These are phyloP conservation scores for Pomatorhinus ruficollis DNA, from an alignment of 2,113 vertebrate genomes.

Conservation along the genomic window DNA sequence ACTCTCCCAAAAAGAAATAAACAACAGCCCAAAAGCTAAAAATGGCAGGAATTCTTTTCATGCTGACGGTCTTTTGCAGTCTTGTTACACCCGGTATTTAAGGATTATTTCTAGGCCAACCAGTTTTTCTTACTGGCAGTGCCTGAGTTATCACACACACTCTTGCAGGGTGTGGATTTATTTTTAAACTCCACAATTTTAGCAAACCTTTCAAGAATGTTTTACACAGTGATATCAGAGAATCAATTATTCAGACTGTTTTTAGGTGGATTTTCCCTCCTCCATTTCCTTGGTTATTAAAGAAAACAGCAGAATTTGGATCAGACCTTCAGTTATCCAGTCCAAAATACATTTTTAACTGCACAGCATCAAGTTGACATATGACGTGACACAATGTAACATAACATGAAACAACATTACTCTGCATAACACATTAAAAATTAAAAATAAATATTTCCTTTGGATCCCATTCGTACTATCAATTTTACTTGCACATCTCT, in stretches of 20 bases:
- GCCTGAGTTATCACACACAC: not conserved
- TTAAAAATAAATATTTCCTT: conserved; percentile 49
- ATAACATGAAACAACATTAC: conserved; percentile 17
- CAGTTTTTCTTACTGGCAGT: not conserved
- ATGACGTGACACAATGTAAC: conserved; percentile 20
- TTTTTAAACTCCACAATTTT: not conserved
- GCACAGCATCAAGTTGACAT: conserved; percentile 28
- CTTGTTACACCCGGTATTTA: not conserved
- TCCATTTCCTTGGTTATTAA: conserved; percentile 39
- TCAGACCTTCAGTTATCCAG: not conserved
- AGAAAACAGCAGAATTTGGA: conserved; percentile 14
- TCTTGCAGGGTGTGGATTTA: not conserved
- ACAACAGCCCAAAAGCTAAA: not conserved
- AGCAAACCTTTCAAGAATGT: not conserved
- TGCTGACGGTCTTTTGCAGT: not conserved
- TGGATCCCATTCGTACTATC: not conserved
- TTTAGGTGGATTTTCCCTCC: not conserved
- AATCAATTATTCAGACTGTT: not conserved
- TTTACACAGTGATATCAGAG: conserved; percentile 4
- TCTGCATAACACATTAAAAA: conserved; percentile 42
- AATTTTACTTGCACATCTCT: conserved; percentile 44
- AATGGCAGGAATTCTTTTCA: conserved; percentile 2
- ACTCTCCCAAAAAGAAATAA: not conserved
- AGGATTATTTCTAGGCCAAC: conserved; percentile 31
- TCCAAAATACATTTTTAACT: conserved; percentile 53